phyloP scores from a whole-genome alignment of 2,113 vertebrate genomes.

The Microtus richardsoni region DNA sequence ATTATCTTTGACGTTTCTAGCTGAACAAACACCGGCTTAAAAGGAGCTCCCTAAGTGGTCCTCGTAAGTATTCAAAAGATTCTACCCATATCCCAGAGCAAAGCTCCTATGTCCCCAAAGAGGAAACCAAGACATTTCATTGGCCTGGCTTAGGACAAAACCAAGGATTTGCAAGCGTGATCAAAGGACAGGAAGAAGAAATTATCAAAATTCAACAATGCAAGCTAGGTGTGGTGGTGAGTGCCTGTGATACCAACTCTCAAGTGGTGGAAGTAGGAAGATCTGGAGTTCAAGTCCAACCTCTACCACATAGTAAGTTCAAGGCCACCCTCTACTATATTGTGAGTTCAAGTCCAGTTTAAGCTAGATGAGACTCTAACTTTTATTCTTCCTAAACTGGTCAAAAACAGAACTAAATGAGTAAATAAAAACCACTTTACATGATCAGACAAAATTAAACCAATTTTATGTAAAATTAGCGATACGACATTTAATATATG shows the following conservation, averaged over 20 bases:
- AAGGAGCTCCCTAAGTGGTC: background rate
- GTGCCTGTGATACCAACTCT: background rate
- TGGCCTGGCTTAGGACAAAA: background rate
- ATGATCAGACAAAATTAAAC: background rate
- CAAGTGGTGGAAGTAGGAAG: background rate
- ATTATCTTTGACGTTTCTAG: background rate
- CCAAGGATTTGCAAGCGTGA: background rate
- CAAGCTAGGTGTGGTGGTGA: background rate
- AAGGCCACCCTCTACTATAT: background rate
- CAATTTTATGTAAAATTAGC: background rate
- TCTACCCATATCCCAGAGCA: background rate
- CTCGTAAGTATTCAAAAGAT: background rate
- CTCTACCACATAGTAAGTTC: background rate
- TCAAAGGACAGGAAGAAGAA: background rate
- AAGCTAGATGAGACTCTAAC: background rate
- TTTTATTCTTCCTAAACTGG: background rate
- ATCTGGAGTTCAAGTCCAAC: background rate
- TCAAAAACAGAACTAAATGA: background rate
- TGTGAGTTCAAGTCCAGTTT: background rate
- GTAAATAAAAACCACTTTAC: background rate
- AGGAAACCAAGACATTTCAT: background rate
- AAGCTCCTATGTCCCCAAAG: background rate
- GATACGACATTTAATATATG: background rate
- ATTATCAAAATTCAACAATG: background rate
- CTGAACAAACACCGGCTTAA: background rate